A percentile compares a stretch with the other conserved stretches of the same genome.
Conservation (phyloP, 2,113 vertebrate species). For the Hassar affinis region DNA sequence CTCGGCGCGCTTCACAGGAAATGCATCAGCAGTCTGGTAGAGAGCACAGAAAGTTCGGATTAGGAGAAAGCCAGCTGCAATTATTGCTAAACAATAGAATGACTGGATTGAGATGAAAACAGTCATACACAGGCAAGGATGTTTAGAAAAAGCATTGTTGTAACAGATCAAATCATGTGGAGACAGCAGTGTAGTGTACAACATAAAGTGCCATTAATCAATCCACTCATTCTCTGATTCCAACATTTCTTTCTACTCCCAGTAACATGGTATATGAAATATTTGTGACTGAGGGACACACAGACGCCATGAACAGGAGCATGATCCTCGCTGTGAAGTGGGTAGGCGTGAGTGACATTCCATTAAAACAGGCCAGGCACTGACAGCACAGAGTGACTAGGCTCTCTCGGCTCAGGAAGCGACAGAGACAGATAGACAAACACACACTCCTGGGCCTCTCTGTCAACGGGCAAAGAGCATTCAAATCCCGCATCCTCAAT, state of each 20-base stretch:
- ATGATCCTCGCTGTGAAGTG: conserved; percentile 19
- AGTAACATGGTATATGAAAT: conserved; percentile 8
- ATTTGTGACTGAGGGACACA: not conserved
- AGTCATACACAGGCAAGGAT: not conserved
- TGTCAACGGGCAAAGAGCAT: conserved; percentile 49
- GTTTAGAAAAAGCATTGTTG: not conserved
- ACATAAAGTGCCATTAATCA: not conserved
- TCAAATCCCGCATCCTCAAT: conserved; percentile 55
- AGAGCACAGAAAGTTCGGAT: conserved; percentile 32
- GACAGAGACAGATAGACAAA: conserved; percentile 34
- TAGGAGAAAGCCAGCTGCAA: conserved; percentile 15
- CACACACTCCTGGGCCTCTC: conserved; percentile 31
- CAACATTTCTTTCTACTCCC: conserved; percentile 1
- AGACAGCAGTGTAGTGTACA: not conserved
- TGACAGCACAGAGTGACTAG: conserved; percentile 37
- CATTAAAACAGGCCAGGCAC: conserved; percentile 44
- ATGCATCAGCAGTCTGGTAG: conserved; percentile 51
- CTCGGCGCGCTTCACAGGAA: conserved; percentile 48
- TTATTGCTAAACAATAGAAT: conserved; percentile 22
- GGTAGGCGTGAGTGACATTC: conserved; percentile 43
- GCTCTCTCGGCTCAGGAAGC: conserved; percentile 24
- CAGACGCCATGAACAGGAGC: conserved; percentile 1
- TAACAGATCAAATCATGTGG: not conserved
- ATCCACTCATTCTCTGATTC: not conserved
- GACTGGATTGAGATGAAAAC: not conserved